Percentiles rank a stretch among this genome's conserved stretches.
These are phyloP conservation scores for Trinorchestia longiramus DNA, from an alignment of 1,140 invertebrate species.

Conservation along the genomic window DNA sequence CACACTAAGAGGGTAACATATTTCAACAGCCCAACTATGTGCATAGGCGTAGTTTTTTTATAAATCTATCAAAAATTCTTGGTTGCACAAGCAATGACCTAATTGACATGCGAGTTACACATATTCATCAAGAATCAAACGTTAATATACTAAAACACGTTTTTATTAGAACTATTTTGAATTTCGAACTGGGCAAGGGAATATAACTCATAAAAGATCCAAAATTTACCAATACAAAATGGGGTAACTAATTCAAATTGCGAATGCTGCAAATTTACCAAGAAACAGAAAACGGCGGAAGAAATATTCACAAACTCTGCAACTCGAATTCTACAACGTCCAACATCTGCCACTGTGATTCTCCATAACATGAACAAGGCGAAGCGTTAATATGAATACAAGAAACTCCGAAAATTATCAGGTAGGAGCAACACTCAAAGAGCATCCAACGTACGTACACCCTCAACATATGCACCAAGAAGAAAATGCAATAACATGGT, in stretches of 20 bases:
- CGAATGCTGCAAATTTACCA: not conserved
- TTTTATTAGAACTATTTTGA: not conserved
- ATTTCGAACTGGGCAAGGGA: not conserved
- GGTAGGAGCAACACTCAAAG: not conserved
- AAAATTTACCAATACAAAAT: not conserved
- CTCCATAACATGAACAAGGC: not conserved
- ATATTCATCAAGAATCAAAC: not conserved
- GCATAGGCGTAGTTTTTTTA: not conserved
- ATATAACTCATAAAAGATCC: not conserved
- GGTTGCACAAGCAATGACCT: not conserved
- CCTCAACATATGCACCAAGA: not conserved
- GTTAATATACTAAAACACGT: not conserved
- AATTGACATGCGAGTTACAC: not conserved
- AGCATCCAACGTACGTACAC: not conserved
- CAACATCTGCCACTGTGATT: not conserved
- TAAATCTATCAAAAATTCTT: not conserved
- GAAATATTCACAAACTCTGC: not conserved
- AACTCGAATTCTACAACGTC: not conserved
- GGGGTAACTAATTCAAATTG: not conserved
- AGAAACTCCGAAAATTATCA: not conserved
- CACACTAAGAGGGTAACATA: not conserved
- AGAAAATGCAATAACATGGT: not conserved
- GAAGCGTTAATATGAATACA: not conserved
- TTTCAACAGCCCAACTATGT: not conserved
- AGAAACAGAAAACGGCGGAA: not conserved